Evolutionary conservation across 1,140 invertebrate species (phyloP), one percentile per base, ranked within the genome.

Genomic region (Plectrocnemia conspersa): DNA sequence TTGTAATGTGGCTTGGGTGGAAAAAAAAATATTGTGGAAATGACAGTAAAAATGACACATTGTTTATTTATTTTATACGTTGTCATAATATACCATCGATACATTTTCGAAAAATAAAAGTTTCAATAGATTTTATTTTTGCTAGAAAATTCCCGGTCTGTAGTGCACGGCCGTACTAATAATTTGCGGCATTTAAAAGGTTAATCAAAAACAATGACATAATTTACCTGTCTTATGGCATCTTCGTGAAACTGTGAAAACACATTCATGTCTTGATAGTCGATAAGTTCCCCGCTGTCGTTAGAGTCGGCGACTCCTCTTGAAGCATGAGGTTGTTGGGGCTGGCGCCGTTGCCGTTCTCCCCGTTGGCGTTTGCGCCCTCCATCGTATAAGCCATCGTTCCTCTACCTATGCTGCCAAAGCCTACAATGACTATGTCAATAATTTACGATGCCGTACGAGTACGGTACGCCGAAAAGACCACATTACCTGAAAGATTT

Each of bases 201-300:
- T n/a, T n/a, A n/a, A n/a, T n/a, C n/a, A n/a, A n/a, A n/a, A n/a
- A n/a, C n/a, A 36, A 52, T 23, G 18, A 61, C 40, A 35, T 7
- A 4, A 33, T 41, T 56, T 56, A 82, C 82, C 77, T 84, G 82
- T 64, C 77, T 75, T 18, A 87, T 70, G 4, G 84, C 85, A 65
- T 86, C 84, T 63, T 86, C 84, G 64, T 87, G 84, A 65, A 87
- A 87, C 62, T 85, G 82, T n/a, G 83, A 81, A 1, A 86, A 69
- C 0, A 83, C 73, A 13, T 79, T 78, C 1, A 77, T 72, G 54
- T 82, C 80, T 25, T 69, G 71, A 41, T 73, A 74, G 60, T 75
- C 73, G 1, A 75, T 59, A 0, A 75, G 66, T 36, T 75, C 74
- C 0, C 71, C 73, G 45, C 65, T 70, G 41, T 76, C 74, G 5